Evolutionary conservation across 2,888 invertebrate genomes (phyloP), one percentile per base, ranked within the genome.

Genomic region (Antheraea yamamai): DNA sequence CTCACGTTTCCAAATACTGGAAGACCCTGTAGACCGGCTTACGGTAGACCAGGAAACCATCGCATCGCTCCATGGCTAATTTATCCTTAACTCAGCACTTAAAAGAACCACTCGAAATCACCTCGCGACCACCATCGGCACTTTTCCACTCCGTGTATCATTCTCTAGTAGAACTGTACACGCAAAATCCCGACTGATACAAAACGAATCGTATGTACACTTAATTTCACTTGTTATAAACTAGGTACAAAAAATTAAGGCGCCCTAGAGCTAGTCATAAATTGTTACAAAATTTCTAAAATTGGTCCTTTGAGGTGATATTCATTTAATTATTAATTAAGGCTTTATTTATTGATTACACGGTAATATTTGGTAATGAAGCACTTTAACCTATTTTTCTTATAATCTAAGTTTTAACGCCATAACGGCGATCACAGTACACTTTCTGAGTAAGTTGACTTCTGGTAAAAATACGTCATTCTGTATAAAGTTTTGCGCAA

Each of bases 1-100:
- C 97, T 97, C 95, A 97, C 97, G 97, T 97, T 95, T 97, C 97
- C 91, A 97, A 96, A 95, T 97, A 97, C 95, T 97, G 97, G 95
- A 97, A 97, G 89, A 97, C 97, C 95, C 97, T 95, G 95, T 97
- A 97, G 81, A 97, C 97, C 89, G 97, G 97, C 91, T 97, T 96
- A 89, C 97, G 96, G 95, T 97, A 97, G 95, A 97, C 96, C 91
- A 97, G 96, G 93, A 97, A 97, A 87, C 97, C 97, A 91, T 97
- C 97, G 88, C 97, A 97, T 87, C 97, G 96, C 95, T 97, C 97
- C 95, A 97, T 97, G 95, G 64, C 18, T 30, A 30, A 92, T 12
- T 96, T 78, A 78, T 76, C 77, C 76, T 51, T 58, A 76, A 75
- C 95, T 78, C 77, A 77, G 74, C 71, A 78, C 76, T 80, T 64